phyloP scores from a whole-genome alignment of 2,888 invertebrate genomes.

The Monopis laevigella region DNA sequence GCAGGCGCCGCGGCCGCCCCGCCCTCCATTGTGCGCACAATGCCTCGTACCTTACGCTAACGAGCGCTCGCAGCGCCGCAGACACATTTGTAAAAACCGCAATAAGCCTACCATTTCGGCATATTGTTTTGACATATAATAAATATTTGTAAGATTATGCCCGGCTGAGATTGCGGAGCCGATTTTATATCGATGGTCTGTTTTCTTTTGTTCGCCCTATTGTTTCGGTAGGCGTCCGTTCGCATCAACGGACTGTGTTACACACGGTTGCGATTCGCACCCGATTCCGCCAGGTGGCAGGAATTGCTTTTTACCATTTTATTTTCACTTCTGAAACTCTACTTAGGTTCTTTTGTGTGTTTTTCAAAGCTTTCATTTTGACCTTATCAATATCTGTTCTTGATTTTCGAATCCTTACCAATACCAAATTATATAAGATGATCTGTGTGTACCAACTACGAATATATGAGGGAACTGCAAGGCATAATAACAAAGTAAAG shows the following conservation, averaged over 20 bases:
- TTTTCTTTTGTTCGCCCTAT: constrained; percentile 39
- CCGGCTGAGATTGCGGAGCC: constrained; percentile 43
- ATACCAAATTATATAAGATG: no score
- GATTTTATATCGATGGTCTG: constrained; percentile 48
- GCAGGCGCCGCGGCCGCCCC: constrained; percentile 40
- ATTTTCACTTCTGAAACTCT: constrained; percentile 14
- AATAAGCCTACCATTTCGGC: constrained; percentile 64
- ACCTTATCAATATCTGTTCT: no score
- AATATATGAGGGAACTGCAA: no score
- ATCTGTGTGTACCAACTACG: no score
- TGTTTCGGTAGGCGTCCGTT: constrained; percentile 38
- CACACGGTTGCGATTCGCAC: constrained; percentile 55
- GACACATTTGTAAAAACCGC: constrained; percentile 65
- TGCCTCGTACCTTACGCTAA: constrained; percentile 62
- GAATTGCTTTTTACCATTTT: constrained; percentile 10
- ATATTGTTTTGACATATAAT: constrained; percentile 69
- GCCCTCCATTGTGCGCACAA: constrained; percentile 47
- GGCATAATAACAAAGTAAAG: no score
- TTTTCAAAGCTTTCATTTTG: constrained; percentile 3
- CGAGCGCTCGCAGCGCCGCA: constrained; percentile 60
- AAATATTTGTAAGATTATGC: constrained; percentile 63
- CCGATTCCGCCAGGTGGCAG: constrained; percentile 25
- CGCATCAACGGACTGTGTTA: constrained; percentile 41
- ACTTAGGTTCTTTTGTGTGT: background rate
- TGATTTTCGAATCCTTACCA: no score